Evolutionary conservation across 2,113 vertebrate genomes (phyloP).

Genomic region (Neopipo cinnamomea): DNA sequence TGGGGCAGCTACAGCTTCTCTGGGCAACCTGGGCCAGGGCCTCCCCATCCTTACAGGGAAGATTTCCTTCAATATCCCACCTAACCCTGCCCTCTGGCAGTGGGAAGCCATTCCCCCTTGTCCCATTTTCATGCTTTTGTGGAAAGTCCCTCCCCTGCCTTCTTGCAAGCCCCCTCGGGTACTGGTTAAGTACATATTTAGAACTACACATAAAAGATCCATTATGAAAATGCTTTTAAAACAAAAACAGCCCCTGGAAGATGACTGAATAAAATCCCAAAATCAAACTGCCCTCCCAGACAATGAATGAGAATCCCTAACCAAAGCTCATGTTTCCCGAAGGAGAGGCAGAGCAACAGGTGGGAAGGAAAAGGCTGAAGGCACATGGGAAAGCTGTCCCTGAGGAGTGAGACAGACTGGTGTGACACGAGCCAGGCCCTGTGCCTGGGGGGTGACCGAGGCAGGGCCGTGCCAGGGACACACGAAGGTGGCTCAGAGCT

Average conservation of each 20-base stretch:
- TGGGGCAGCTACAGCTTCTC: not conserved
- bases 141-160: not conserved
- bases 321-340: accelerated
- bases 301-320: accelerated
- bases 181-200: not conserved
- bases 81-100: not conserved
- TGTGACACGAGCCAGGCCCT: accelerated
- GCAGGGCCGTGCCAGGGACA: not conserved
- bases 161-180: not conserved
- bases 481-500: accelerated
- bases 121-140: not conserved
- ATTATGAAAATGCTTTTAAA: not conserved
- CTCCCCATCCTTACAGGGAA: not conserved
- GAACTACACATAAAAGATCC: not conserved
- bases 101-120: not conserved
- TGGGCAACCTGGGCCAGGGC: not conserved
- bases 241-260: not conserved
- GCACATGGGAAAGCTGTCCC: accelerated
- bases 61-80: not conserved
- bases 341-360: not conserved
- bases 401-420: not conserved
- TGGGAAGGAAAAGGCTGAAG: not conserved
- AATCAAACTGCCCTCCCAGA: not conserved
- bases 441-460: not conserved
- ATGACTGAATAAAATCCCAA: not conserved